phyloP scores from a whole-genome alignment of 2,113 vertebrate genomes.

The Myotis davidii region DNA sequence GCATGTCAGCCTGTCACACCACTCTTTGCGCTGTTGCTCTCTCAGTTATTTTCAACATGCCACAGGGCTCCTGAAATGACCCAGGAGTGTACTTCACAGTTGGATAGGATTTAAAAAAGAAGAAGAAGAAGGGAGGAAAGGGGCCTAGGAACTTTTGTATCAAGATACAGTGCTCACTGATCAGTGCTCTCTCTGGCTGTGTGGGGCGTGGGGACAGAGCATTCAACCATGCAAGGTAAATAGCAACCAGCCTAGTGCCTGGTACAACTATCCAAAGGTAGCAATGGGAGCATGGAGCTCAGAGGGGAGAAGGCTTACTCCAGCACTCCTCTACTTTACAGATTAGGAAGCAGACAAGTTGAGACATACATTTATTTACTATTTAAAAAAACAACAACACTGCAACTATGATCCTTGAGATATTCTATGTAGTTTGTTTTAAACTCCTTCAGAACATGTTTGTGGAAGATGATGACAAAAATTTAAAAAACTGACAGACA shows the following conservation, averaged over 20 bases:
- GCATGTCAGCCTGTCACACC: background rate
- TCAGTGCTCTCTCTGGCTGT: background rate
- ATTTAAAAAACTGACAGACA: background rate
- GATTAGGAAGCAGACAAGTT: background rate
- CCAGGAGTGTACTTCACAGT: background rate
- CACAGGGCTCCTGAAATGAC: background rate
- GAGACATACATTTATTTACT: background rate
- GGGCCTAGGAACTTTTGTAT: background rate
- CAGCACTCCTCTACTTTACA: background rate
- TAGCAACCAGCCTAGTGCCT: background rate
- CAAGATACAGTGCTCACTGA: accelerated
- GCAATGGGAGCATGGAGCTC: background rate
- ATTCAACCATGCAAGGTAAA: background rate
- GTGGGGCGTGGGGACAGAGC: background rate
- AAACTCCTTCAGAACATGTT: background rate
- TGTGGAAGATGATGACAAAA: constrained; percentile 3
- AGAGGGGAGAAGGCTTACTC: background rate
- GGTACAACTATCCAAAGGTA: no score
- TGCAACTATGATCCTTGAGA: background rate
- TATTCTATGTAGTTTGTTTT: background rate
- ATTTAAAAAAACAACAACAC: background rate
- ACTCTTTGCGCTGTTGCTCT: constrained; percentile 31
- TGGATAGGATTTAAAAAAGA: background rate
- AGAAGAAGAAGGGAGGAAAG: background rate
- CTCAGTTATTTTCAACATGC: background rate